Base-by-base conservation (phyloP, 2,888 invertebrate genomes). In the Phortica okadai region DNA sequence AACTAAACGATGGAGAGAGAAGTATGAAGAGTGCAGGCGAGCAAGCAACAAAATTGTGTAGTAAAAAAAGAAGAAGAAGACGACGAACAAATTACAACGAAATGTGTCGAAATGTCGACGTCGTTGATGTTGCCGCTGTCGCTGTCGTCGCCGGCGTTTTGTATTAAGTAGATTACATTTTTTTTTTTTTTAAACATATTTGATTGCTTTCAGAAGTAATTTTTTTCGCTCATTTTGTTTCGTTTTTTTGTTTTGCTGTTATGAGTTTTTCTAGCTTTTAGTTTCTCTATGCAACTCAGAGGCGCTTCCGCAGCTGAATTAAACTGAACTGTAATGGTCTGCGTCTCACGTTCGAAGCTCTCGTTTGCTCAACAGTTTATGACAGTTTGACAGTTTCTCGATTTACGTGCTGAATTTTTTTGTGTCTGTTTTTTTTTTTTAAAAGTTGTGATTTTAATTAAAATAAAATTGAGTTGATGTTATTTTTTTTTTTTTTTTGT, bases 371-470 rank as follows among this genome's bases (percentile, higher is more conserved):
- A 62, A 16, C 81, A 83, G 83, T 86, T 86, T 88, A 86, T 88
- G 86, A 82, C 86, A 85, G 74, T 87, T 85, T 88, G 85, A 85
- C 85, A 88, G 83, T 78, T 86, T 83, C 79, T 86, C 77, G 78
- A 82, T 81, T 79, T 80, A 80, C 80, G 33, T 33, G 33, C 33
- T 33, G 33, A 33, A 33, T 10, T 62, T 16, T 62, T 62, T 62
- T 10, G 0, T 62, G 1, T 25, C 21, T 21, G 7, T 62, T 62
- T 62, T 25, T 21, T 62, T 62, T 6, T 5, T 1, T 56, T 10
- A 56, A 16, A 56, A 56, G 16, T 56, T 16, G 10, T 10, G 16
- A 16, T 56, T 56, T 33, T 56, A 56, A 56, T 10, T 16, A 56
- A 16, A 14, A 56, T 16, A 56, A n/a, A 10, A 56, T 56, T 56